Evolutionary conservation across 2,797 vertebrate species (phyloP), one percentile per base, ranked within the genome.

Genomic region (Pagetopsis macropterus): DNA sequence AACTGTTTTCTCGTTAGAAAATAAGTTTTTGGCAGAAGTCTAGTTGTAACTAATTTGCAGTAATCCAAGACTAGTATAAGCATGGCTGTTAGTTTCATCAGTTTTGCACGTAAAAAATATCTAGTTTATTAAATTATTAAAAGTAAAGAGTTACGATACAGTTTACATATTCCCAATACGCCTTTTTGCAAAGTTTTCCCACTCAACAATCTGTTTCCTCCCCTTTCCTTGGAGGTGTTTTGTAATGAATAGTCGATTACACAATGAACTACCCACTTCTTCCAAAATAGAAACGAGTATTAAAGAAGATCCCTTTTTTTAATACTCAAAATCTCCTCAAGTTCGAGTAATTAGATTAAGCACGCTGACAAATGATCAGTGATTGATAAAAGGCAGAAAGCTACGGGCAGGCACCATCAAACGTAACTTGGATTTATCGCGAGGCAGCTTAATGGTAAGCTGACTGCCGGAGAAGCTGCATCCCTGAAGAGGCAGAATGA

Each of bases 401-500:
- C 74, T 78, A 54, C 27, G 41, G 52, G 78, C 75, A 52, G 45
- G 70, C 54, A 77, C 55, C 76, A 66, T 82, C 72, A 82, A 81
- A 82, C 64, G 76, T 71, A 72, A 58, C 78, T 67, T 41, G 84
- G 84, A 81, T 84, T 84, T 76, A 72, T 69, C 64, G 78, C 56
- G 76, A 84, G 71, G 73, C 27, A 63, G 85, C 66, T 76, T 88
- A 87, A 84, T 72, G 76, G 77, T 84, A 82, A 91, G 85, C 86
- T 51, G 86, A 54, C 84, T 75, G 83, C 41, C 80, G 57, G 72
- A 76, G 80, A 72, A 79, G 86, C 79, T 74, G 81, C 86, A 58
- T 89, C 89, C 78, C 81, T 5, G 75, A 85, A 75, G 87, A 84
- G 76, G 72, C 50, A 83, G 84, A 88, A 87, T 83, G 72, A 90